Percentiles rank a stretch among this genome's conserved stretches.
Conservation (phyloP, 2,797 vertebrate genomes). For the Falco biarmicus region DNA sequence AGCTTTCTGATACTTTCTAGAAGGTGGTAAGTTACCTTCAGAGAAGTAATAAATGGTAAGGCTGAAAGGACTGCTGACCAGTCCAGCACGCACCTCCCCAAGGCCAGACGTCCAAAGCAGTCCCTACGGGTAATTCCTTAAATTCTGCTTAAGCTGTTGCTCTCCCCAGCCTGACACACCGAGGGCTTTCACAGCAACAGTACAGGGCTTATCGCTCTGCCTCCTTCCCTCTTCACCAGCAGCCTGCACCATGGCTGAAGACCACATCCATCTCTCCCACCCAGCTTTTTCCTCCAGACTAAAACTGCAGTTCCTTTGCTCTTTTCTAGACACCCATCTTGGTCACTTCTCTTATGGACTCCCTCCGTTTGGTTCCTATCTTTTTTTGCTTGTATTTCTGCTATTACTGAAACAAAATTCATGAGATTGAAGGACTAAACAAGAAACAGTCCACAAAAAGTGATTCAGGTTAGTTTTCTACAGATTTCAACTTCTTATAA, state of each 20-base stretch:
- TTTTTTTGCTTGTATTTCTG: neutral
- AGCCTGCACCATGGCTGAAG: neutral
- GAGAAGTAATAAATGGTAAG: neutral
- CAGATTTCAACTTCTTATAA: neutral
- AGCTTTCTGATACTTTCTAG: neutral
- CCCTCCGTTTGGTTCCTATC: neutral
- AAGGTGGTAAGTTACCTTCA: neutral
- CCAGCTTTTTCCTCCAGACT: neutral
- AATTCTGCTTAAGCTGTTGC: neutral
- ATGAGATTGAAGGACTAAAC: neutral
- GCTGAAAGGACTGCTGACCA: neutral
- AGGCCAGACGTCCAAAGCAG: neutral
- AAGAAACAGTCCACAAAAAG: neutral
- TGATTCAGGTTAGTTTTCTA: neutral
- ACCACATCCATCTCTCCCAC: accelerated
- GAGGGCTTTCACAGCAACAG: neutral
- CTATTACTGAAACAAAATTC: neutral
- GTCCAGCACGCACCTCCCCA: neutral
- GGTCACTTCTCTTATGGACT: accelerated
- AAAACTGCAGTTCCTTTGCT: neutral
- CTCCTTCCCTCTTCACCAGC: neutral
- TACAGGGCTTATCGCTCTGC: neutral
- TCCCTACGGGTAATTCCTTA: neutral
- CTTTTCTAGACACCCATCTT: neutral
- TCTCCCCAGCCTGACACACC: neutral